Evolutionary conservation across 35 echinoderm and acorn worm genomes (phyloP).

Genomic region (Amphiura filiformis): DNA sequence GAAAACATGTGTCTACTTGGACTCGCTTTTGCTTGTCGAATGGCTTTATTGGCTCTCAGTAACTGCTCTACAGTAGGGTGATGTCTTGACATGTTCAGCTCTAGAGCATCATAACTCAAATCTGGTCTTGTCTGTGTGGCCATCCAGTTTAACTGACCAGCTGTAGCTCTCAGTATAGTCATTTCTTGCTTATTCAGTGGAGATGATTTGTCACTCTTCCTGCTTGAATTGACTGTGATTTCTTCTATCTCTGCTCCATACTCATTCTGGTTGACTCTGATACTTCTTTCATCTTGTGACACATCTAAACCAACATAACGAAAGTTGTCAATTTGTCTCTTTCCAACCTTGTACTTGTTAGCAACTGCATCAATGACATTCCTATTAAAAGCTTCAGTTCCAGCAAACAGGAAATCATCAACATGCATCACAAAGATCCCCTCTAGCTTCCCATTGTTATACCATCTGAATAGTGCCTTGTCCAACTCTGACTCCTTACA

Average conservation of each 20-base stretch:
- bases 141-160: constrained; percentile 45
- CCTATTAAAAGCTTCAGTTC: too few relatives aligned
- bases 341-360: constrained; percentile 40
- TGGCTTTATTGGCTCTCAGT: constrained; percentile 17
- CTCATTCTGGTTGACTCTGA: constrained; percentile 28
- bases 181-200: constrained; percentile 29
- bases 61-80: constrained; percentile 38
- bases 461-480: too few relatives aligned
- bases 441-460: too few relatives aligned
- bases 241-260: constrained; percentile 39
- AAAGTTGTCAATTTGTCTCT: constrained; percentile 28
- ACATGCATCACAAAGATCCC: too few relatives aligned
- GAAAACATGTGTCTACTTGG: constrained; percentile 4
- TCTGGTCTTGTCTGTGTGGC: constrained; percentile 42
- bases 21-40: constrained; percentile 19
- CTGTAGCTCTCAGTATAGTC: constrained; percentile 27
- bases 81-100: constrained; percentile 46
- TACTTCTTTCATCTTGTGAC: constrained; percentile 7
- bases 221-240: background rate
- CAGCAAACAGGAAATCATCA: too few relatives aligned
- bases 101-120: constrained; percentile 55
- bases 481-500: too few relatives aligned
- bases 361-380: constrained; percentile 29
- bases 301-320: constrained; percentile 22
- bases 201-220: constrained; percentile 27